A percentile compares a stretch with the other conserved stretches of the same genome.
phyloP scores from a whole-genome alignment of 2,888 invertebrate genomes.

The Limenitis camilla region DNA sequence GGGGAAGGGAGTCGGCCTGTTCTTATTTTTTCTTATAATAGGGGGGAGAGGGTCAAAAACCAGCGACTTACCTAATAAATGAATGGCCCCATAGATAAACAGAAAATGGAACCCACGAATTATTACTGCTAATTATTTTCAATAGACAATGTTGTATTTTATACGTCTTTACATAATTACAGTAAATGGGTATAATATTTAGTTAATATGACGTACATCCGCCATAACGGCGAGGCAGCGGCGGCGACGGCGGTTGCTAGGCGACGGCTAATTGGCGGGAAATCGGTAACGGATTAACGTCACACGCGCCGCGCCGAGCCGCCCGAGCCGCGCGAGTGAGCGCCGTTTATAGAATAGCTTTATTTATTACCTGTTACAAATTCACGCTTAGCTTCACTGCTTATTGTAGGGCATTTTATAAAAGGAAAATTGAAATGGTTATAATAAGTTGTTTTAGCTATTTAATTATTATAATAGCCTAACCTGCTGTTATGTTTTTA shows the following conservation, averaged over 20 bases:
- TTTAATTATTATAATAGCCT: no score
- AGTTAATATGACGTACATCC: slow-evolving; percentile 27
- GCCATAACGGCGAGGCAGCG: slow-evolving; percentile 43
- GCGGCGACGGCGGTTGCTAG: slow-evolving; percentile 42
- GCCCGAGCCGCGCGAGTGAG: slow-evolving; percentile 26
- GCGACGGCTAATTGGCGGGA: slow-evolving; percentile 62
- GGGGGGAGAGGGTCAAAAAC: no score
- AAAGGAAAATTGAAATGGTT: background rate
- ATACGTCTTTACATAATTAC: no score
- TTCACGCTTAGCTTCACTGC: slow-evolving; percentile 9
- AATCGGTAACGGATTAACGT: slow-evolving; percentile 49
- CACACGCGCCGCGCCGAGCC: slow-evolving; percentile 30
- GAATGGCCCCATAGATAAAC: no score
- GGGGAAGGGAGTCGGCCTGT: no score
- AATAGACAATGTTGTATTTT: no score
- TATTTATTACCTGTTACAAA: slow-evolving; percentile 21
- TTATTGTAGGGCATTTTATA: background rate
- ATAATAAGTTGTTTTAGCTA: background rate
- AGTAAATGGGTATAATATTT: slow-evolving; percentile 34
- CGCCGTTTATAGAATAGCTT: slow-evolving; percentile 25
- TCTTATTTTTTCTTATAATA: no score
- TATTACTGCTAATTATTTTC: no score
- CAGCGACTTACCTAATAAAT: no score
- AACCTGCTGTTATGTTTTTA: no score
- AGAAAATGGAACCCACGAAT: no score